Evolutionary conservation across 2,797 vertebrate species (phyloP).

Genomic region (Alfaro cultratus): DNA sequence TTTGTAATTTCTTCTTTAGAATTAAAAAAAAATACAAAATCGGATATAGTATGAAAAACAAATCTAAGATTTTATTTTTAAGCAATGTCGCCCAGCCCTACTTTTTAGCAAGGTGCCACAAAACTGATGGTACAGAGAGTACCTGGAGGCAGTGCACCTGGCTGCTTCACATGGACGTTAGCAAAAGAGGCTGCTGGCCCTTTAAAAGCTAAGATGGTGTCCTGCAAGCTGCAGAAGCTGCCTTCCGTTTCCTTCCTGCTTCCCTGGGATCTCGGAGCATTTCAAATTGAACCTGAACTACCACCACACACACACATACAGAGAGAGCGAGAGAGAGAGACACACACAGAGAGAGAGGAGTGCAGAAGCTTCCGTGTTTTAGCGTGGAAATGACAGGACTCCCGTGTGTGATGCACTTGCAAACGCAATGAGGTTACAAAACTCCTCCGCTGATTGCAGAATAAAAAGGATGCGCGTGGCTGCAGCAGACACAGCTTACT

Average conservation of each 20-base stretch:
- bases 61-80: no score
- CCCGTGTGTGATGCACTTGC: conserved; percentile 12
- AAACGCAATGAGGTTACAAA: conserved; percentile 47
- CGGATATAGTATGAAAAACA: no score
- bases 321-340: neutral
- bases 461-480: conserved; percentile 33
- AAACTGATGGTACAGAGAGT: conserved; percentile 4
- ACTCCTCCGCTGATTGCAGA: conserved; percentile 40
- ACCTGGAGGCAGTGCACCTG: conserved; percentile 56
- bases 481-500: conserved; percentile 13
- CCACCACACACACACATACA: conserved; percentile 18
- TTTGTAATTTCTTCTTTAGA: no score
- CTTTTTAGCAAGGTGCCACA: neutral
- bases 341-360: neutral
- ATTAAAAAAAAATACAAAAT: no score
- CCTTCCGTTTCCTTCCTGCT: conserved; percentile 80
- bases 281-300: conserved; percentile 58
- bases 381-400: conserved; percentile 24
- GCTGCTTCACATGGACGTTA: conserved; percentile 46
- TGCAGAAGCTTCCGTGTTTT: neutral
- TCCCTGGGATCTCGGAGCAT: conserved; percentile 59
- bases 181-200: conserved; percentile 61
- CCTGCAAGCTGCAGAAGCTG: conserved; percentile 76
- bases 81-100: no score
- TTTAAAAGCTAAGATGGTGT: conserved; percentile 82